Base-by-base conservation (phyloP, 2,888 invertebrate species). In the Oegoconia quadripuncta region DNA sequence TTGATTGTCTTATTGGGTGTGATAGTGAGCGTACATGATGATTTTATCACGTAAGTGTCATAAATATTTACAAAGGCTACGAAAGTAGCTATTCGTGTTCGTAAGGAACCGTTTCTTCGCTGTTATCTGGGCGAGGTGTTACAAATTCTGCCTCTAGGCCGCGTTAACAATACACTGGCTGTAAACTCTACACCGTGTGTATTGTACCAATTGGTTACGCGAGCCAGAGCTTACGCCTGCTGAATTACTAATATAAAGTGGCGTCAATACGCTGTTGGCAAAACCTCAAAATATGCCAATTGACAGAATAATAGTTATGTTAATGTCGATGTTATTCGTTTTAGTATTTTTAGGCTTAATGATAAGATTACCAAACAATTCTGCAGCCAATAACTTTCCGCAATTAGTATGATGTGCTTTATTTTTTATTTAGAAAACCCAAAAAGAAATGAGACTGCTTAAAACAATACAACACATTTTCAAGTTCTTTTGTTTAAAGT, bases 131-230 rank as follows among this genome's bases (percentile, higher is more conserved):
- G 64, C 50, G 31, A 66, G 66, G 73, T 77, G 77, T 73, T 74
- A 71, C 71, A 64, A 70, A 74, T 68, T 64, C 57, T 58, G 64
- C 73, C 77, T 56, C 47, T 44, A 57, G 71, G 72, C 58, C 46
- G 40, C 42, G 58, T 56, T 74, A 74, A 72, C 74, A 72, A 74
- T 71, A 69, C 66, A 28, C 43, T 42, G 32, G 44, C 37, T 42
- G 30, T 45, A 37, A 45, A 39, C 38, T 44, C 46, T 37, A 36
- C 37, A 34, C 29, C 47, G 34, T 46, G 59, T 65, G 67, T 69
- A 62, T 63, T 61, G 60, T 72, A 68, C 69, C 66, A 72, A 74
- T 75, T 68, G 67, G 64, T 64, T 67, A 60, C 62, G 64, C 62
- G 64, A 64, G 64, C 14, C 58, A 59, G 48, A 48, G 54, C 55